Conservation (phyloP, 2,113 vertebrate genomes). For the Neotragus moschatus region DNA sequence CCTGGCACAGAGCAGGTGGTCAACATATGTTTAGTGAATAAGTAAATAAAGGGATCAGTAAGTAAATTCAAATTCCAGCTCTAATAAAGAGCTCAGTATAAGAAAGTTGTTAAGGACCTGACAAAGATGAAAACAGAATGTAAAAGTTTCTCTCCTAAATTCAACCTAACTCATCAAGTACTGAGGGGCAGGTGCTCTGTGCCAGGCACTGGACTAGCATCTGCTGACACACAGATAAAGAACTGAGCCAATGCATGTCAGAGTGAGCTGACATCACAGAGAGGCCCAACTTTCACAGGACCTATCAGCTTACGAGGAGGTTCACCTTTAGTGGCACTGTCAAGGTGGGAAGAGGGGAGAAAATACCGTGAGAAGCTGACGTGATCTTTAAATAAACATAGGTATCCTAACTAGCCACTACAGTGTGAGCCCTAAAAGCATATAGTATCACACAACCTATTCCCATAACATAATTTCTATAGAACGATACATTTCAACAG, state of each 20-base stretch:
- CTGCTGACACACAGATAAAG: not conserved
- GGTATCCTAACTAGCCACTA: not conserved
- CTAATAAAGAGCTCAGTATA: not conserved
- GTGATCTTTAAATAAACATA: not conserved
- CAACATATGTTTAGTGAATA: not conserved
- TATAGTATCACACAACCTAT: not conserved
- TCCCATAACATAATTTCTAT: not conserved
- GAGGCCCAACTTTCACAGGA: not conserved
- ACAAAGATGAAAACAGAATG: not conserved
- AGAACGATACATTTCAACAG: not conserved
- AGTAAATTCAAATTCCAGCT: not conserved
- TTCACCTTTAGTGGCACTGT: not conserved
- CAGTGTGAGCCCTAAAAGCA: not conserved
- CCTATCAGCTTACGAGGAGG: not conserved
- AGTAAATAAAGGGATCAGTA: not conserved
- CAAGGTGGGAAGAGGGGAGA: not conserved
- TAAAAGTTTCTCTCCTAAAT: conserved; percentile 6
- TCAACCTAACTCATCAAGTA: not conserved
- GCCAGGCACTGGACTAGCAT: not conserved
- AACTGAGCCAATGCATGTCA: accelerated
- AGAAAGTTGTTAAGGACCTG: not conserved
- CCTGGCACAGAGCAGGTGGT: not conserved
- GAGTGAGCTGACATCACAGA: not conserved
- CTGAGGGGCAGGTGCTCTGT: not conserved
- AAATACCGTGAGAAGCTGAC: not conserved